Evolutionary conservation across 2,113 vertebrate genomes (phyloP), one percentile per base, ranked within the genome.

Genomic region (Pseudorasbora parva): DNA sequence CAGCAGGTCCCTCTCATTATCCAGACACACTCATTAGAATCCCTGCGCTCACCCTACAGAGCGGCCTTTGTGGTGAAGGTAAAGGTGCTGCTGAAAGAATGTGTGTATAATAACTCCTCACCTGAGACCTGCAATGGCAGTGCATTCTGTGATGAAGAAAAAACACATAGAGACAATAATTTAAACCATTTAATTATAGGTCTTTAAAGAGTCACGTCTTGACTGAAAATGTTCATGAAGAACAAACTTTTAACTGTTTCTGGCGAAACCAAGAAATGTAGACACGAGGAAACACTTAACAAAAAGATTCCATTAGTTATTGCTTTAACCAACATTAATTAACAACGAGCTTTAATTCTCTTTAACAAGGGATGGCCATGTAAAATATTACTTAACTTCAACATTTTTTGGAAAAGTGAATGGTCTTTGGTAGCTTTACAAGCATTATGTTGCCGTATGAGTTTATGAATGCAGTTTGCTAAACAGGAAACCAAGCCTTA

Each of bases 1-100:
- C 86, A 85, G 80, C 78, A 45, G 86, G 54, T 76, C 81, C 51
- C 79, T 79, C 71, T 85, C 83, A 83, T 87, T 87, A 87, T 81
- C 79, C 49, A 12, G n/a, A 74, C 82, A 74, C 51, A 60, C 87
- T 82, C 72, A 84, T 86, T 84, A 83, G 74, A 69, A 76, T 76
- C 57, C 27, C 15, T 68, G 82, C 60, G 0, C 30, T 23, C 41
- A 72, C 1, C 37, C 41, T 7, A 87, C 79, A 88, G 68, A 84
- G 82, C 49, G 37, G 33, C 37, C 54, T 87, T 88, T 88, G 84
- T 89, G 74, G 84, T 84, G 43, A 41, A 45, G 43, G 30, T 84
- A 73, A 75, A 59, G 45, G 54, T 78, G 71, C 76, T 51, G 69
- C 51, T 74, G 76, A 81, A 56, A 51, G 71, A 10, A 60, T 81